Base-by-base conservation (phyloP, 2,113 vertebrate species). In the Rhagologus leucostigma region DNA sequence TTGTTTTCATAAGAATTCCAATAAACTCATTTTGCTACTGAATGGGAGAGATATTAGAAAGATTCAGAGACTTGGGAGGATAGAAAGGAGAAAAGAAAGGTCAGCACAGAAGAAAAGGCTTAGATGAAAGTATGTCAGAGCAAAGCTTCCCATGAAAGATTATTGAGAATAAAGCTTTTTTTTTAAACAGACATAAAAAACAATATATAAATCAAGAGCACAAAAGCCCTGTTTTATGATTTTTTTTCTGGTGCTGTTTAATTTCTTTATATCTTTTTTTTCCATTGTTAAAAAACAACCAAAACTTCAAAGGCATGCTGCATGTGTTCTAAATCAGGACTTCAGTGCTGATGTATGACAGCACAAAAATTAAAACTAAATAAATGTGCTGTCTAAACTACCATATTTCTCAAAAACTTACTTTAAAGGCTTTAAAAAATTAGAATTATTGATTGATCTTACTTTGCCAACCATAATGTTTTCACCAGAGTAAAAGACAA, bases 261-360 rank as follows among this genome's bases (percentile, higher is more conserved):
- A 98, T 98, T 98, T 97, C 96, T 98, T 98, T 98, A 87, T 98
- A 97, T 98, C 92, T 98, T 97, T 97, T 92, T 93, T 95, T 96
- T 82, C 96, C 96, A 97, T 98, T 98, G 95, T 98, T 98, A 96
- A 95, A 93, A 97, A 76, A 27, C 96, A 97, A 92, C 55, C 95
- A 81, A 86, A 94, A 98, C 98, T 98, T 98, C 98, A 98, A 98
- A 98, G 98, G 87, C 75, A 79, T 26, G 39, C 92, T 79, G 96
- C 98, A 98, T 98, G 96, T 98, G 98, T 98, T 98, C 97, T 88
- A n/a, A 98, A 98, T 98, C 98, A 98, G 95, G 94, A 96, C 95
- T 97, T 97, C 97, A 97, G 97, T 95, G 93, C 96, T 97, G 97
- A 98, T 97, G 97, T 97, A 97, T 98, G 98, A 98, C 98, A 98